phyloP scores from a whole-genome alignment of 2,888 invertebrate species.

The Allygus modestus region DNA sequence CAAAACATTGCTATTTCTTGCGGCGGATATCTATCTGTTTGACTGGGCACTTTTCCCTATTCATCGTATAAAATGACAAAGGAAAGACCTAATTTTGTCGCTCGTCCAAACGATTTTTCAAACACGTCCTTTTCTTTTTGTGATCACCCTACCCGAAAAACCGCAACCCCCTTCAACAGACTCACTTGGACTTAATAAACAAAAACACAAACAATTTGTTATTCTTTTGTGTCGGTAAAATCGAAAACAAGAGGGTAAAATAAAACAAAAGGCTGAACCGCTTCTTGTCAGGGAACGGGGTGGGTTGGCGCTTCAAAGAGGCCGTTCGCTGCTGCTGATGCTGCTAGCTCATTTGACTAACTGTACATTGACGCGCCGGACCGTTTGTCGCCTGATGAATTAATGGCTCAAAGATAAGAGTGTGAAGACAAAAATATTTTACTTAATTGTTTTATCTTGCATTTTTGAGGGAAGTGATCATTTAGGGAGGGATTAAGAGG shows the following conservation, averaged over 20 bases:
- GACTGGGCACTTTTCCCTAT: constrained; percentile 41
- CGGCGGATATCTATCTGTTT: constrained; percentile 42
- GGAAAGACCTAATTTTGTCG: constrained; percentile 55
- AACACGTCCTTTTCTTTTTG: constrained; percentile 61
- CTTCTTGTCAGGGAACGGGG: constrained; percentile 39
- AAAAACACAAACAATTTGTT: constrained; percentile 66
- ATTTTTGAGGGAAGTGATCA: too few relatives aligned
- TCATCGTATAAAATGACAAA: constrained; percentile 38
- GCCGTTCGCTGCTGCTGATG: background rate
- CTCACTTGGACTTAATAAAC: constrained; percentile 64
- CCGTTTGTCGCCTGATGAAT: background rate
- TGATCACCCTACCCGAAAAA: constrained; percentile 55
- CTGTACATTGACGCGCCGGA: background rate
- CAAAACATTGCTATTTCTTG: constrained; percentile 47
- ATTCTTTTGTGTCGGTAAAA: constrained; percentile 65
- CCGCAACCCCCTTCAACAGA: constrained; percentile 41
- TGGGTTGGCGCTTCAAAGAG: constrained; percentile 3
- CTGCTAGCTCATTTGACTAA: constrained; percentile 4
- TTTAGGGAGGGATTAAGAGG: too few relatives aligned
- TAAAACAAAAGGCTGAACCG: constrained; percentile 62
- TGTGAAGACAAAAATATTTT: too few relatives aligned
- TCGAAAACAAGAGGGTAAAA: constrained; percentile 65
- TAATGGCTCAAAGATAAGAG: background rate
- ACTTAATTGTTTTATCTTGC: too few relatives aligned
- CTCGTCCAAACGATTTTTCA: constrained; percentile 59